Base-by-base conservation (phyloP, 2,113 vertebrate genomes). In the Ictalurus furcatus region DNA sequence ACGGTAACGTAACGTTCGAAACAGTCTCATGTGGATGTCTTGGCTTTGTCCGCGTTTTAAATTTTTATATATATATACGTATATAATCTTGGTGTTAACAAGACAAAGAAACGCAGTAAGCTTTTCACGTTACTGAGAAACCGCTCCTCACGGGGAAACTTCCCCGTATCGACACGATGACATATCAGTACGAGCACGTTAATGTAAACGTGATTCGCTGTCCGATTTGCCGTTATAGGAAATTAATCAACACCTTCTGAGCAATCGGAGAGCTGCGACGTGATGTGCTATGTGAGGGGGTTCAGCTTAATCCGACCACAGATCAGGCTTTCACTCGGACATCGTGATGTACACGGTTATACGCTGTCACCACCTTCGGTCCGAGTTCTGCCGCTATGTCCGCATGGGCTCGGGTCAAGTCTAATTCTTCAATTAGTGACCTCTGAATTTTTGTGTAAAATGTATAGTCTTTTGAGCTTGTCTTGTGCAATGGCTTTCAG, bases 401-500 rank as follows among this genome's bases (percentile, higher is more conserved):
- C 17, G 17, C 23, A 19, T 56, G 16, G 30, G 23, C 40, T 13
- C 0, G 40, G 73, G 19, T 17, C 19, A 25, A 23, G 14, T 30
- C 8, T 54, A 0, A 21, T 34, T 23, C 0, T 81, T 17, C 12
- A 59, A 37, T 61, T 83, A 61, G 56, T 83, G 2, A 34, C 3
- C 1, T 34, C 1, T 25, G 40, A 52, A 2, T 25, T 11, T 40
- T 40, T 61, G 19, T 84, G 58, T 84, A 34, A 59, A 82, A 59
- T 84, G 21, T 84, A 40, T 40, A 37, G 19, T 28, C 6, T 16
- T 84, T 44, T 44, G 23, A 11, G 65, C 71, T 65, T 91, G 69
- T 83, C 87, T 90, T 87, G 84, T 88, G 80, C 78, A 21, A 34
- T 63, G 80, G 78, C 90, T 88, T 88, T 91, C 86, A 61, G 69